Evolutionary conservation across 2,797 vertebrate genomes (phyloP).

Genomic region (Alca torda): DNA sequence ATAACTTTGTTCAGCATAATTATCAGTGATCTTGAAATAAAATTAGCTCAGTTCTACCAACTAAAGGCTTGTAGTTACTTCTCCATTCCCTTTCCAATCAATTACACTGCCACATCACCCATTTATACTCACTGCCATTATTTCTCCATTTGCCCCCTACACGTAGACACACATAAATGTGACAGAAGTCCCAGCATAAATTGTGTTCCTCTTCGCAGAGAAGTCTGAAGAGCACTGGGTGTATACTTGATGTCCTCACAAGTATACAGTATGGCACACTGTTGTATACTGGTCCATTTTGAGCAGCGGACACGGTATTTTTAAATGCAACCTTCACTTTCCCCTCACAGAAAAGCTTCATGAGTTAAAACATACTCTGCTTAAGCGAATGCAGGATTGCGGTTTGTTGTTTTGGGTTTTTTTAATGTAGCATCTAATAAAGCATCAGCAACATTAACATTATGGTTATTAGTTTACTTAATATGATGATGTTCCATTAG

Average conservation of each 20-base stretch:
- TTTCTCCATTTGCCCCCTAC: background rate
- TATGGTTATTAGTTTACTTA: constrained; percentile 66
- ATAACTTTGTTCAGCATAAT: background rate
- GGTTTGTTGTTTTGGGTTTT: background rate
- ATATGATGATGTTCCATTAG: constrained; percentile 63
- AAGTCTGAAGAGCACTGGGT: background rate
- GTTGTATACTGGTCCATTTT: background rate
- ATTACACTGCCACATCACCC: background rate
- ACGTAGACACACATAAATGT: background rate
- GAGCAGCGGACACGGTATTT: background rate
- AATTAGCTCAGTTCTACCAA: background rate
- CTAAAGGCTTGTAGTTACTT: background rate
- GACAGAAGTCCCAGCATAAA: background rate
- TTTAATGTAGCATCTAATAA: constrained; percentile 48
- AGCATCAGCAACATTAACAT: constrained; percentile 62
- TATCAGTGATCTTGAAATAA: background rate
- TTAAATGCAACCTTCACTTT: background rate
- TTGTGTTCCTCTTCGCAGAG: background rate
- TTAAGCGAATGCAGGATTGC: background rate
- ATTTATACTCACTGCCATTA: background rate
- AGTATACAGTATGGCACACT: background rate
- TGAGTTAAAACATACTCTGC: background rate
- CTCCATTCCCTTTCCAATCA: background rate
- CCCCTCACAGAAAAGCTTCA: background rate
- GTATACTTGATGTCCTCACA: background rate